Evolutionary conservation across 2,888 invertebrate species (phyloP), one percentile per base, ranked within the genome.

Genomic region (Sinopyrophorus schimmeli): DNA sequence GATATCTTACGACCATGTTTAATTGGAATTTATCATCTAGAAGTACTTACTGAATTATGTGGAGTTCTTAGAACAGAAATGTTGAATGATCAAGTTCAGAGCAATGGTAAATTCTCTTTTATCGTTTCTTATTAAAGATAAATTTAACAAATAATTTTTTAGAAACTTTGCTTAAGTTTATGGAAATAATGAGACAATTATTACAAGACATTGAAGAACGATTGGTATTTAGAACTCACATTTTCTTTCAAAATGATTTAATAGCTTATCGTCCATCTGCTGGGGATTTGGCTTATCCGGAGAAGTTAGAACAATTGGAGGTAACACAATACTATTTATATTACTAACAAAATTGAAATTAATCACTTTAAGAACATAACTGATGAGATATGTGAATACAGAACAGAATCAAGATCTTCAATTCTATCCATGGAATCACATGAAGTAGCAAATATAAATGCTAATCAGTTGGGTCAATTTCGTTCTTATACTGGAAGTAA

Each of bases 301-400:
- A 96, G 63, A 97, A 98, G 72, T 77, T 99, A 53, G 85, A 91
- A 71, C 96, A 98, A 91, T 98, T 99, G 95, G 93, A 96, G 81
- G 91, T 80, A 58, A 35, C 27, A 30, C 15, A n/a, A n/a, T n/a
- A n/a, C n/a, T n/a, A n/a, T 47, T 43, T 20, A 23, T 9, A 26
- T 4, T 3, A 5, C 11, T 9, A 17, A 17, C 7, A 21, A 5
- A 21, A 21, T 21, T 2, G n/a, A 21, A 18, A 5, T 18, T 18
- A 5, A 18, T 18, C 6, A 5, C 18, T 18, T 18, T 18, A 6
- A 63, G 61, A 70, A 70, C 51, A 68, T 73, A 44, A 64, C 70
- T 6, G 55, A 70, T 32, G 72, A 73, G 52, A 54, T 73, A 10
- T 47, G 39, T 14, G 60, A 63, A 27, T 77, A 77, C 37, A 76